A percentile compares a stretch with the other conserved stretches of the same genome.
Conservation (phyloP, 2,113 vertebrate genomes). For the Toxostoma redivivum region DNA sequence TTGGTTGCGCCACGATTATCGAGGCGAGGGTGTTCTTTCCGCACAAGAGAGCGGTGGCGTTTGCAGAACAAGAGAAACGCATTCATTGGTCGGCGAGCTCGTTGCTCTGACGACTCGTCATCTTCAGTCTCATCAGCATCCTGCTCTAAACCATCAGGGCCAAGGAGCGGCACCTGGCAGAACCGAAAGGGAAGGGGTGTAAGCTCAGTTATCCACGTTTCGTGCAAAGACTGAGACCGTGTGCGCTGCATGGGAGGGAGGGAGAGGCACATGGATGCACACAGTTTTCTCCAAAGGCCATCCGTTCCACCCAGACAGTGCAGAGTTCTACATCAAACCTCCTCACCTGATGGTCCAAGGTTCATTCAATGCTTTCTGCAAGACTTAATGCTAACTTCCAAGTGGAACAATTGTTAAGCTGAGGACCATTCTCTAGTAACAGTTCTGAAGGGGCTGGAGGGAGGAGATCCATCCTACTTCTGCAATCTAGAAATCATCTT, state of each 20-base stretch:
- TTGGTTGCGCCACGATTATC: slow-evolving; percentile 99
- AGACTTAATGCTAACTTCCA: not conserved
- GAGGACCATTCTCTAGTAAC: not conserved
- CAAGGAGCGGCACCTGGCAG: slow-evolving; percentile 78
- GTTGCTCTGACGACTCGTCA: slow-evolving; percentile 89
- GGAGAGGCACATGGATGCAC: not conserved
- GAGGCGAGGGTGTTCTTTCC: slow-evolving; percentile 93
- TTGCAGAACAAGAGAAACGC: slow-evolving; percentile 99
- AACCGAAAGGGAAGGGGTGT: not conserved
- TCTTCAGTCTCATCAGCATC: slow-evolving; percentile 85
- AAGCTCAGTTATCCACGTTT: not conserved
- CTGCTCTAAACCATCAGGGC: slow-evolving; percentile 79
- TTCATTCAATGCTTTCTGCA: not conserved
- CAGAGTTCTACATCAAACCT: not conserved
- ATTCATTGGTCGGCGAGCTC: slow-evolving; percentile 96
- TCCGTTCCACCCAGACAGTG: fast-evolving
- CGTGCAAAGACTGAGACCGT: not conserved
- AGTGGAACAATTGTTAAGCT: not conserved
- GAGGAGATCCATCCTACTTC: not conserved
- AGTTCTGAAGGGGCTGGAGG: not conserved
- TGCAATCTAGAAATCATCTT: not conserved
- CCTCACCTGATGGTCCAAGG: not conserved
- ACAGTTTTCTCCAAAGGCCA: not conserved
- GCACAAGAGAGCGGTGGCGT: slow-evolving; percentile 93
- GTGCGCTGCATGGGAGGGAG: fast-evolving